These are phyloP conservation scores for Caenorhabditis plicata DNA, from an alignment of 2,888 invertebrate species.

Conservation along the genomic window DNA sequence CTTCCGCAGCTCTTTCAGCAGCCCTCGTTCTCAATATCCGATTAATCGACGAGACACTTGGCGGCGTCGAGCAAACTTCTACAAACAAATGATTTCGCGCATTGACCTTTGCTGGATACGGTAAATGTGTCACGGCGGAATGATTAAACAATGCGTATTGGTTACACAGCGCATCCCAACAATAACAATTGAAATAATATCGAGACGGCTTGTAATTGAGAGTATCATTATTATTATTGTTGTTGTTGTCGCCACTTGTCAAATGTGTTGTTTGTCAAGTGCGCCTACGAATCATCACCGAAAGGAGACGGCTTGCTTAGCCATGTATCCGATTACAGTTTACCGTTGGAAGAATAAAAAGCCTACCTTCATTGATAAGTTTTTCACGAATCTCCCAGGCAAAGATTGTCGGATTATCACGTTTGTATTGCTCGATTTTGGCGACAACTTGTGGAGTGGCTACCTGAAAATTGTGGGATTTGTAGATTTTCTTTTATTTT, in stretches of 20 bases:
- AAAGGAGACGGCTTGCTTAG: too few species aligned
- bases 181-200: neutral
- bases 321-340: too few species aligned
- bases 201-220: neutral
- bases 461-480: slow-evolving; percentile 77
- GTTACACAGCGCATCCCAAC: neutral
- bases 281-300: too few species aligned
- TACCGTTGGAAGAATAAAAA: too few species aligned
- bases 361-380: slow-evolving; percentile 88
- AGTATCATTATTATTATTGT: too few species aligned
- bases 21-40: slow-evolving; percentile 91
- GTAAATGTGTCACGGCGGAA: too few species aligned
- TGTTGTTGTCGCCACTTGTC: too few species aligned
- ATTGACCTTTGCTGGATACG: too few species aligned
- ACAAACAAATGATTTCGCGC: neutral
- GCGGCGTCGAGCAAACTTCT: slow-evolving; percentile 78
- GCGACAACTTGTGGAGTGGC: slow-evolving; percentile 94
- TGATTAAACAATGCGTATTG: too few species aligned
- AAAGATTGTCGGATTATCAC: slow-evolving; percentile 96
- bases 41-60: slow-evolving; percentile 94
- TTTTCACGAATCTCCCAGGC: slow-evolving; percentile 98
- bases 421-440: slow-evolving; percentile 95
- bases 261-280: too few species aligned
- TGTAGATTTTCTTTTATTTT: too few species aligned
- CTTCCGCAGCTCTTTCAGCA: slow-evolving; percentile 91